Evolutionary conservation across 2,888 invertebrate species (phyloP), one percentile per base, ranked within the genome.

Genomic region (Sinelater perroti): DNA sequence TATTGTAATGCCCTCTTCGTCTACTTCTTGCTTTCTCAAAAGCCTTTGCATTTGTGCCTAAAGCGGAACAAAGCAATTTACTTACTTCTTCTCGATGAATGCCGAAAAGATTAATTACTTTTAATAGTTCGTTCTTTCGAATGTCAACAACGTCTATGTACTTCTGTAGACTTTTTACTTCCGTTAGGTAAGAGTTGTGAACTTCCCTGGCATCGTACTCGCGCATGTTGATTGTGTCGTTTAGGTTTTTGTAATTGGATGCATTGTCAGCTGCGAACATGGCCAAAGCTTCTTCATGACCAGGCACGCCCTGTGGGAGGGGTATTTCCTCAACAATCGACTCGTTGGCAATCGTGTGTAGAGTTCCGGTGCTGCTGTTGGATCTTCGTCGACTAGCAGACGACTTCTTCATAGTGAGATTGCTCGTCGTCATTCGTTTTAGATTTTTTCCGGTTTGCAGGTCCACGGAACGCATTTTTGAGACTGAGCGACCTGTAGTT

Each of bases 251-350:
- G 36, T 67, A 69, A 11, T 63, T 50, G 18, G 59, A 63, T 20
- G 51, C 36, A 40, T 52, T 42, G 36, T 67, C 66, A 0, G 5
- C 33, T 24, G 38, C 62, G 56, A 67, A 73, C 13, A 17, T 14
- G 24, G 46, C 45, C 71, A 70, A 71, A 14, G 67, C 69, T 38
- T 67, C 66, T 18, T 60, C 55, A 36, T 66, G 61, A 18, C 59
- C 57, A 2, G 71, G 71, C 4, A 68, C 38, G 0, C 47, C 26
- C 14, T 63, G 59, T 4, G 66, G 63, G 21, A 63, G 42, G 4
- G 51, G 16, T 4, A 53, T 20, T 36, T 49, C 47, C 33, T 57
- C 60, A 11, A 56, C 4, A 16, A 49, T 60, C 11, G 21, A n/a
- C 10, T 50, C 57, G 1, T 44, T 53, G 18, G 8, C 6, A 8